Evolutionary conservation across 2,113 vertebrate genomes (phyloP).

Genomic region (Protobothrops flavoviridis): DNA sequence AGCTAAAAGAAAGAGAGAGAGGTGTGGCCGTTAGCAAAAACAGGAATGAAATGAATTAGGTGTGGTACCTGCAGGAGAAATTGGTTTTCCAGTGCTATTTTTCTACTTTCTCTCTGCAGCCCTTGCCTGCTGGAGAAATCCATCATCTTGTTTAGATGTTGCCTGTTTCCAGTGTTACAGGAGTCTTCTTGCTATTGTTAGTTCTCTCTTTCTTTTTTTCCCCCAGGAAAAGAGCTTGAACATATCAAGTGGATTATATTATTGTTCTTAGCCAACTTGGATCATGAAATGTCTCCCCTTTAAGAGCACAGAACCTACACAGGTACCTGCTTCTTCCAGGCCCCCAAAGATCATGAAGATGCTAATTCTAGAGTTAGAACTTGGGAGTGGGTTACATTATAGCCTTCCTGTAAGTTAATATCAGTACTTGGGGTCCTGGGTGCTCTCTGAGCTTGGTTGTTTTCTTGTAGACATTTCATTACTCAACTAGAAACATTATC

Average conservation of each 20-base stretch:
- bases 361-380: not conserved
- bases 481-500: too few relatives aligned
- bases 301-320: not conserved
- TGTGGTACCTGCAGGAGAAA: not conserved
- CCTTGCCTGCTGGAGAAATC: not conserved
- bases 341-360: not conserved
- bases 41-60: constrained; percentile 3
- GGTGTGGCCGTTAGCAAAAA: not conserved
- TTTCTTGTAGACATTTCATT: too few relatives aligned
- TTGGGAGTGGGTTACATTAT: not conserved
- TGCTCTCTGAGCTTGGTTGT: too few relatives aligned
- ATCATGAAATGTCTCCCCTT: not conserved
- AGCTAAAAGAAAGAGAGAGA: not conserved
- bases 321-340: not conserved
- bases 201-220: not conserved
- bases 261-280: not conserved
- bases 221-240: not conserved
- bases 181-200: not conserved
- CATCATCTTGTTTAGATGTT: not conserved
- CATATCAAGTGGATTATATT: not conserved
- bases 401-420: too few relatives aligned
- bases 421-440: too few relatives aligned
- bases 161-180: not conserved
- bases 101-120: not conserved
- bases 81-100: not conserved